A percentile compares a stretch with the other conserved stretches of the same genome.
Conservation (phyloP, 2,797 vertebrate genomes). For the Sarcophilus harrisii region DNA sequence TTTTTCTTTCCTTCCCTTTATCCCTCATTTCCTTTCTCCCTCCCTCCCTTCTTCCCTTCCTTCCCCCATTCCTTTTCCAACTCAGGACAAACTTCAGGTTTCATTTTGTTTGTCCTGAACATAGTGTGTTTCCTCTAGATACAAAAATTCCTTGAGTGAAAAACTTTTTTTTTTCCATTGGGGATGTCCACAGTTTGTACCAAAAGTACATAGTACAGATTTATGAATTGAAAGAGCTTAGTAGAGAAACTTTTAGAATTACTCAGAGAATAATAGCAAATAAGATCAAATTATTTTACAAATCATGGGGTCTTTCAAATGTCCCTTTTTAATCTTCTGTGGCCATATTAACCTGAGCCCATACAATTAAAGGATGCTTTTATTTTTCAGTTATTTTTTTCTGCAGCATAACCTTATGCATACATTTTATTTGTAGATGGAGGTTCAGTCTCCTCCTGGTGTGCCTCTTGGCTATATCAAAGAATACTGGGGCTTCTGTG, state of each 20-base stretch:
- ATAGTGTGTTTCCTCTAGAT: neutral
- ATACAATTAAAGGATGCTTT: neutral
- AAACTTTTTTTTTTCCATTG: neutral
- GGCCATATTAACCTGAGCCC: neutral
- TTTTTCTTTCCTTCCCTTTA: too few relatives aligned
- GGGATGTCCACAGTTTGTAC: neutral
- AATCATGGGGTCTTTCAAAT: neutral
- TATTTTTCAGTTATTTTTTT: neutral
- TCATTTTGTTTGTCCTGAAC: neutral
- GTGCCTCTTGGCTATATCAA: conserved; percentile 90
- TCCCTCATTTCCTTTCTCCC: neutral
- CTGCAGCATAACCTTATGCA: neutral
- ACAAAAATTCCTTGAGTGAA: neutral
- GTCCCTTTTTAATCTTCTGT: neutral
- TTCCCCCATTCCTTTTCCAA: neutral
- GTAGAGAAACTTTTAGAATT: neutral
- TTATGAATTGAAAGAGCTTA: neutral
- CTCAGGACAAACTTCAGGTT: neutral
- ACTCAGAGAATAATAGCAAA: neutral
- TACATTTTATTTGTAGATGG: conserved; percentile 86
- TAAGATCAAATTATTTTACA: neutral
- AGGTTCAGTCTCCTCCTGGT: conserved; percentile 94
- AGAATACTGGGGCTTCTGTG: conserved; percentile 93
- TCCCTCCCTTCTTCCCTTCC: too few relatives aligned
- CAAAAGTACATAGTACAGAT: neutral